phyloP scores from a whole-genome alignment of 2,888 invertebrate species.

The Petrolisthes cinctipes region DNA sequence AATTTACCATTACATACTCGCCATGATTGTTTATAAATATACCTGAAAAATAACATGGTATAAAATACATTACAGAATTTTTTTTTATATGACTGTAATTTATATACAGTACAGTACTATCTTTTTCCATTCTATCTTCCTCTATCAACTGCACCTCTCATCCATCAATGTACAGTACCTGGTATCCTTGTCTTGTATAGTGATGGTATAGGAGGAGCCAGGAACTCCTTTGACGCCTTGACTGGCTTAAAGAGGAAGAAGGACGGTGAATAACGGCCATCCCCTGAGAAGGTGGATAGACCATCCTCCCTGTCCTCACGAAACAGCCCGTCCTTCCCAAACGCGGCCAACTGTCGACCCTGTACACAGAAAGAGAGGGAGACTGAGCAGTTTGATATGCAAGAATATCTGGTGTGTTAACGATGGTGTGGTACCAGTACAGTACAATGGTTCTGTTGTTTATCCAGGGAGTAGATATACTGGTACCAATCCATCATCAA shows the following conservation, averaged over 20 bases:
- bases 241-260: constrained; percentile 94
- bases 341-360: constrained; percentile 89
- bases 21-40: background rate
- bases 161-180: background rate
- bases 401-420: too few species aligned
- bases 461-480: too few species aligned
- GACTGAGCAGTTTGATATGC: too few species aligned
- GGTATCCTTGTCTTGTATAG: constrained; percentile 33
- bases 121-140: background rate
- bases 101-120: background rate
- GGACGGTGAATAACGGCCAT: constrained; percentile 82
- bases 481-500: too few species aligned
- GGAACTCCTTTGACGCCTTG: constrained; percentile 45
- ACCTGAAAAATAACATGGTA: background rate
- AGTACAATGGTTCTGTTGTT: too few species aligned
- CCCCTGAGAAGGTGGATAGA: constrained; percentile 79
- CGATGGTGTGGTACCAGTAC: too few species aligned
- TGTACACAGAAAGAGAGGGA: constrained; percentile 68
- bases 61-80: too few species aligned
- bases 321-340: constrained; percentile 84
- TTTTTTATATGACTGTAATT: background rate
- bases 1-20: too few species aligned
- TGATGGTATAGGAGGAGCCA: background rate
- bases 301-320: constrained; percentile 78
- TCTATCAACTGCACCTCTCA: too few species aligned